phyloP scores from a whole-genome alignment of 2,888 invertebrate species.

The Cheilosia pagana region DNA sequence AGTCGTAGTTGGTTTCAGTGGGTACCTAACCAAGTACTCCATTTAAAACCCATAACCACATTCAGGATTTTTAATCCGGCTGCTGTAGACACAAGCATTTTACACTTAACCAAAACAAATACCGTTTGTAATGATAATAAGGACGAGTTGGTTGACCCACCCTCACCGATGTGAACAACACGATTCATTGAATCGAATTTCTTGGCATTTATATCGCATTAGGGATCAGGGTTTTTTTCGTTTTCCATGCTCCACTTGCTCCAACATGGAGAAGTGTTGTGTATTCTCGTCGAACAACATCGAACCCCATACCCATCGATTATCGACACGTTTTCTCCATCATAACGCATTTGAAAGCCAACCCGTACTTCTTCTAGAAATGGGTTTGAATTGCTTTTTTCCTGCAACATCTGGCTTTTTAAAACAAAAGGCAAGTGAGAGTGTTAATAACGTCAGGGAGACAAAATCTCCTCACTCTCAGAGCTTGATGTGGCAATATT shows the following conservation, averaged over 20 bases:
- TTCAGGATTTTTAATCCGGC: conserved; percentile 7
- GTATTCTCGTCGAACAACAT: conserved; percentile 23
- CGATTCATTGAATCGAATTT: conserved; percentile 65
- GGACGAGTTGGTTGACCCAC: conserved; percentile 17
- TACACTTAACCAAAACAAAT: conserved; percentile 47
- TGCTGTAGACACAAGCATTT: conserved; percentile 24
- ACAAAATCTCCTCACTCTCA: conserved; percentile 3
- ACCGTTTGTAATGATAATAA: conserved; percentile 41
- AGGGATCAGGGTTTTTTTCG: conserved; percentile 48
- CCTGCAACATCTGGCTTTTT: conserved; percentile 63
- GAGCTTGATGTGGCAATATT: conserved; percentile 28
- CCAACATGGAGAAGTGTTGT: conserved; percentile 20
- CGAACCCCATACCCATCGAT: conserved; percentile 46
- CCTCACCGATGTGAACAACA: background rate
- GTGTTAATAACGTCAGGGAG: conserved; percentile 36
- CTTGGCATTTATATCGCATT: conserved; percentile 69
- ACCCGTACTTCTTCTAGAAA: conserved; percentile 19
- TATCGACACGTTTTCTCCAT: conserved; percentile 72
- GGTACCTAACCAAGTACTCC: conserved; percentile 6
- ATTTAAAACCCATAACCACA: conserved; percentile 20
- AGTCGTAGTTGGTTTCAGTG: background rate
- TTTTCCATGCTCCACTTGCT: conserved; percentile 24
- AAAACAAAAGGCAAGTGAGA: conserved; percentile 34
- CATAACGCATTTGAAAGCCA: conserved; percentile 62
- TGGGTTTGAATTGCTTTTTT: conserved; percentile 18